Evolutionary conservation across 2,888 invertebrate species (phyloP).

Genomic region (Neoascia interrupta): DNA sequence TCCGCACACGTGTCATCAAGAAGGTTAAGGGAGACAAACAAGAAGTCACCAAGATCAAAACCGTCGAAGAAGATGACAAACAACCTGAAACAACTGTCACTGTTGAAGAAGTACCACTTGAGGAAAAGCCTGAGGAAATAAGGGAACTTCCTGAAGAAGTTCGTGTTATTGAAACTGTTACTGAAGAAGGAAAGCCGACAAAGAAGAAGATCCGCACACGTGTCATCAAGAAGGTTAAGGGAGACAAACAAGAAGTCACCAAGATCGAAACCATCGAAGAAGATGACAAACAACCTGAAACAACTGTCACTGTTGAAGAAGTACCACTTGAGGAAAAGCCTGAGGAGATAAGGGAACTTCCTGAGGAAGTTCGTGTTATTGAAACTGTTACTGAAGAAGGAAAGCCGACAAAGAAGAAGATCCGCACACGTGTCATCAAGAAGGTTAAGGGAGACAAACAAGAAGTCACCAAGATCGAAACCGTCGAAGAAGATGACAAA

Average conservation of each 20-base stretch:
- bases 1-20: slow-evolving; percentile 37
- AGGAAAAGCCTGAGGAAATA: slow-evolving; percentile 35
- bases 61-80: slow-evolving; percentile 46
- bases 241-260: slow-evolving; percentile 46
- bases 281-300: slow-evolving; percentile 41
- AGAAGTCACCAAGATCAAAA: slow-evolving; percentile 47
- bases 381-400: slow-evolving; percentile 37
- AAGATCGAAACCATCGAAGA: slow-evolving; percentile 48
- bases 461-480: slow-evolving; percentile 56
- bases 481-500: slow-evolving; percentile 52
- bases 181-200: slow-evolving; percentile 40
- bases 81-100: slow-evolving; percentile 40
- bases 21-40: slow-evolving; percentile 47
- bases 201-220: slow-evolving; percentile 37
- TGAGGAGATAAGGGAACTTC: slow-evolving; percentile 33
- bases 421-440: slow-evolving; percentile 40
- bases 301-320: slow-evolving; percentile 40
- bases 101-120: slow-evolving; percentile 32
- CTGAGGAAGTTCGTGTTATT: slow-evolving; percentile 25
- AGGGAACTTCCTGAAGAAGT: slow-evolving; percentile 42
- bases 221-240: slow-evolving; percentile 36
- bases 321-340: slow-evolving; percentile 31
- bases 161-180: slow-evolving; percentile 1
- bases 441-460: slow-evolving; percentile 52
- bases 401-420: slow-evolving; percentile 33